Percentiles rank a stretch among this genome's conserved stretches.
These are phyloP conservation scores for Leistus spinibarbis DNA, from an alignment of 2,888 invertebrate genomes.

Conservation along the genomic window DNA sequence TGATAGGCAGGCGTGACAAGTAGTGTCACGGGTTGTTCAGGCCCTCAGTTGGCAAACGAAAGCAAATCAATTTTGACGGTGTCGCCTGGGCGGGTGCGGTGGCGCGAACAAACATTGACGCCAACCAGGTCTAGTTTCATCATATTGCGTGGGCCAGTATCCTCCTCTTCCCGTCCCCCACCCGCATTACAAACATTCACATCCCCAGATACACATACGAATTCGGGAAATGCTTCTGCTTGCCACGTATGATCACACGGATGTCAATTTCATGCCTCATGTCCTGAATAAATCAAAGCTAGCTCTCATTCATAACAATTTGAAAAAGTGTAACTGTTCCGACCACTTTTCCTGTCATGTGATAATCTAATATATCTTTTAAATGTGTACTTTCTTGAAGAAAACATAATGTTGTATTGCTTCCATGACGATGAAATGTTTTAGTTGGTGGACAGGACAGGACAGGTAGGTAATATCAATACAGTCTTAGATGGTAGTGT, in stretches of 20 bases:
- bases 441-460: too few species aligned
- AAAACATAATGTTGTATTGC: too few species aligned
- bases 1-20: not conserved
- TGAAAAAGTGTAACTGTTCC: too few species aligned
- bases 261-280: constrained; percentile 17
- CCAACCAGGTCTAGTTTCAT: not conserved
- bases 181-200: not conserved
- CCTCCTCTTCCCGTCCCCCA: not conserved
- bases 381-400: too few species aligned
- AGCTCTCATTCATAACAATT: not conserved
- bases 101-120: constrained; percentile 20
- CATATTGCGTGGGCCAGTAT: constrained; percentile 1
- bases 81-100: constrained; percentile 25
- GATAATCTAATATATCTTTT: too few species aligned
- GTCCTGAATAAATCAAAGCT: constrained; percentile 11
- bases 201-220: not conserved
- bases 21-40: constrained; percentile 6
- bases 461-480: too few species aligned
- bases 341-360: too few species aligned
- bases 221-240: not conserved
- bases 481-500: too few species aligned
- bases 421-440: too few species aligned
- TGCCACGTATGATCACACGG: not conserved
- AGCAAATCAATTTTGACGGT: constrained; percentile 26
- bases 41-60: constrained; percentile 15